These are phyloP conservation scores for Dryoscopus gambensis DNA, from an alignment of 2,113 vertebrate species.

Conservation along the genomic window DNA sequence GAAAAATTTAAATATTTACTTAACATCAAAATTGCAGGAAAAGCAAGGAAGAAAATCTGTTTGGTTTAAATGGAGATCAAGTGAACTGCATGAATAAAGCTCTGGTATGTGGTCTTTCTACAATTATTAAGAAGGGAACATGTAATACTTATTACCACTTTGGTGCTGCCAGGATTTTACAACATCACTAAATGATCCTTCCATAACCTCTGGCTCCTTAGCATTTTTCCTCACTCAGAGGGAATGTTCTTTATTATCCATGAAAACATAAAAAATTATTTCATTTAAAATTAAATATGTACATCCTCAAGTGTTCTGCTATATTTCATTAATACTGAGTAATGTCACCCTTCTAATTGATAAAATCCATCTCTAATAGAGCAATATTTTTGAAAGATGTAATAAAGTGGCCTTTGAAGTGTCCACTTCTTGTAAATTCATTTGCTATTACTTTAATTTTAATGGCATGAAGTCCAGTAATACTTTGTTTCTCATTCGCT, in stretches of 20 bases:
- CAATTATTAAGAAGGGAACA: neutral
- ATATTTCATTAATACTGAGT: slow-evolving; percentile 67
- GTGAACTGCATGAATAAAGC: neutral
- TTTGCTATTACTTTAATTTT: neutral
- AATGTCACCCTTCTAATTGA: slow-evolving; percentile 62
- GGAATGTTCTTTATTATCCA: slow-evolving; percentile 51
- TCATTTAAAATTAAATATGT: slow-evolving; percentile 59
- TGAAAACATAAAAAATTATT: slow-evolving; percentile 64
- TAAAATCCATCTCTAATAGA: slow-evolving; percentile 54
- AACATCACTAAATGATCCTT: neutral
- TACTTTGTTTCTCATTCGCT: neutral
- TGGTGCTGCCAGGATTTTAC: slow-evolving; percentile 18
- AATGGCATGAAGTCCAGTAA: neutral
- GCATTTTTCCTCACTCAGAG: slow-evolving; percentile 16
- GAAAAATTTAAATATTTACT: neutral
- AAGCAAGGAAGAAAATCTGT: neutral
- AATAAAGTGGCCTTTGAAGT: slow-evolving; percentile 37
- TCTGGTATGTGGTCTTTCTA: neutral
- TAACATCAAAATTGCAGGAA: neutral
- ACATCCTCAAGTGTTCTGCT: slow-evolving; percentile 47
- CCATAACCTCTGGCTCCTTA: neutral
- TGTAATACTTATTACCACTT: neutral
- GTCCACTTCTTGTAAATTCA: neutral
- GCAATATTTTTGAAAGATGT: slow-evolving; percentile 54
- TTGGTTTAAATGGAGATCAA: neutral